phyloP scores from a whole-genome alignment of 2,888 invertebrate genomes.

The Protodeltote pygarga region DNA sequence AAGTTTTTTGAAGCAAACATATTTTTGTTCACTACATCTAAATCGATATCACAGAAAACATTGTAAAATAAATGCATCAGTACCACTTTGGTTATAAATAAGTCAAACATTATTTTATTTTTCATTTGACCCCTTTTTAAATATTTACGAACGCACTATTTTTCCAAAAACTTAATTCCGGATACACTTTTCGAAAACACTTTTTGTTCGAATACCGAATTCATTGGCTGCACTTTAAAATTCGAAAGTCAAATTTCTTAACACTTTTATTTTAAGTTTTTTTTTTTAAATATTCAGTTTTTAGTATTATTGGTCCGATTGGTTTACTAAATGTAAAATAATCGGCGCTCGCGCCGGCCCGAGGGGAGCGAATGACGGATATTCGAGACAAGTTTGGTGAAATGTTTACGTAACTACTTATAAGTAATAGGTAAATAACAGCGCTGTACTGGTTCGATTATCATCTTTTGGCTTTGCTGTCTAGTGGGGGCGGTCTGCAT shows the following conservation, averaged over 20 bases:
- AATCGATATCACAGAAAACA: constrained; percentile 51
- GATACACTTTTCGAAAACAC: too few species aligned
- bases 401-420: constrained; percentile 76
- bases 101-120: constrained; percentile 12
- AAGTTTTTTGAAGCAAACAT: constrained; percentile 63
- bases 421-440: constrained; percentile 47
- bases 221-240: constrained; percentile 3
- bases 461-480: too few species aligned
- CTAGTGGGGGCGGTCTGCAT: too few species aligned
- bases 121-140: constrained; percentile 5
- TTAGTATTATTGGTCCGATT: constrained; percentile 29
- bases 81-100: constrained; percentile 50
- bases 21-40: constrained; percentile 59
- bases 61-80: constrained; percentile 51
- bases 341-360: constrained; percentile 54
- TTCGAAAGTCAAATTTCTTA: too few species aligned
- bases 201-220: too few species aligned
- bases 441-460: background rate
- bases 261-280: too few species aligned
- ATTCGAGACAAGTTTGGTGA: constrained; percentile 72
- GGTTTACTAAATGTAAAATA: constrained; percentile 69
- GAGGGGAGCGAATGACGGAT: constrained; percentile 70
- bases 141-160: too few species aligned
- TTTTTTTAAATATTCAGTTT: background rate
- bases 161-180: too few species aligned